Evolutionary conservation across 1,140 invertebrate genomes (phyloP).

Genomic region (Neelides sp.): DNA sequence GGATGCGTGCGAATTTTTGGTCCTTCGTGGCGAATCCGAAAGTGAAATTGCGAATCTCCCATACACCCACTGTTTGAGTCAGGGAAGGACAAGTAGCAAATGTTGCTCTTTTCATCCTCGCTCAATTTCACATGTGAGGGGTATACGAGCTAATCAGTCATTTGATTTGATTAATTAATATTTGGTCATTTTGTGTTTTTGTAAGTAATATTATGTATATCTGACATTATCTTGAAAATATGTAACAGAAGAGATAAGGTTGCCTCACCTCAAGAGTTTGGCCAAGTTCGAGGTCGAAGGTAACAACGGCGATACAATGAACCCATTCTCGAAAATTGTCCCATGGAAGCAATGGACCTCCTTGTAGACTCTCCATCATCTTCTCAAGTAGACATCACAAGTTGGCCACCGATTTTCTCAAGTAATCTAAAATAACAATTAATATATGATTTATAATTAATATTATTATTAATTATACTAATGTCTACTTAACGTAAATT

Average conservation of each 20-base stretch:
- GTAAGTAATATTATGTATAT: neutral
- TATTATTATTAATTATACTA: too few species aligned
- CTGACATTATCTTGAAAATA: neutral
- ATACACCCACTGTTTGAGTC: slow-evolving; percentile 98
- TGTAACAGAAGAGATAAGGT: slow-evolving; percentile 9
- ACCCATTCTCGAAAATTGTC: slow-evolving; percentile 79
- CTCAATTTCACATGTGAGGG: slow-evolving; percentile 66
- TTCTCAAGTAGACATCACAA: too few species aligned
- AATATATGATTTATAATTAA: too few species aligned
- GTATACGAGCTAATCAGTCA: slow-evolving; percentile 59
- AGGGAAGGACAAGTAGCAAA: slow-evolving; percentile 96
- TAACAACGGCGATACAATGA: slow-evolving; percentile 92
- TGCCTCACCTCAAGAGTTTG: slow-evolving; percentile 77
- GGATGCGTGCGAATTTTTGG: neutral
- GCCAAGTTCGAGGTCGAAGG: slow-evolving; percentile 94
- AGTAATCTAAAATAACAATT: too few species aligned
- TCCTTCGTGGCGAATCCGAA: neutral
- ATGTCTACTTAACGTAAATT: too few species aligned
- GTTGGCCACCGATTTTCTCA: too few species aligned
- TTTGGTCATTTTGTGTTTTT: too few species aligned
- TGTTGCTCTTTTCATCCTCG: slow-evolving; percentile 90
- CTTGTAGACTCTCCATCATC: neutral
- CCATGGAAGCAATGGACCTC: slow-evolving; percentile 36
- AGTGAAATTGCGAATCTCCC: slow-evolving; percentile 94
- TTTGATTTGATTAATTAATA: slow-evolving; percentile 25